These are phyloP conservation scores for Melanotaenia duboulayi DNA, from an alignment of 2,113 vertebrate genomes.

Conservation along the genomic window DNA sequence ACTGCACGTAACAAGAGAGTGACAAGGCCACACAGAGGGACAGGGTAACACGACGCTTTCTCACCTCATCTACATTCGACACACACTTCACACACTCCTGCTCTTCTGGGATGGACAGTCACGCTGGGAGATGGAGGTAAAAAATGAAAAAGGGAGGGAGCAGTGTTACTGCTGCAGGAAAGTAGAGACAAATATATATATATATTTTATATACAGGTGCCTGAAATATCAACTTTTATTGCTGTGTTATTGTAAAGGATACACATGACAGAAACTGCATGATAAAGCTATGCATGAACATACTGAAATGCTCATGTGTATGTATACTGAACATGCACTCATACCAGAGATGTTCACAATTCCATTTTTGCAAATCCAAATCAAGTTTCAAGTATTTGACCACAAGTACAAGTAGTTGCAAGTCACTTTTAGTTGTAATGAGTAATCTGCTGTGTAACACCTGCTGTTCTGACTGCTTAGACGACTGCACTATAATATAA, in stretches of 20 bases:
- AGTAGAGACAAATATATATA: background rate
- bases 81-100: slow-evolving; percentile 44
- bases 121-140: slow-evolving; percentile 21
- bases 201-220: slow-evolving; percentile 23
- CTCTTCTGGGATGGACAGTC: slow-evolving; percentile 29
- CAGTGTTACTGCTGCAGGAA: background rate
- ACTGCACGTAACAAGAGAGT: slow-evolving; percentile 51
- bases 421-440: no score
- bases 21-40: slow-evolving; percentile 68
- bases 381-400: no score
- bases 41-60: slow-evolving; percentile 37
- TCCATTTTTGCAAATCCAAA: no score
- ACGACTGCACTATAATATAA: no score
- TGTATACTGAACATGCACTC: no score
- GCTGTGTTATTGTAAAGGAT: slow-evolving; percentile 1
- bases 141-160: background rate
- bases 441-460: no score
- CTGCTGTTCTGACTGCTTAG: no score
- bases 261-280: no score
- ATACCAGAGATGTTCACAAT: no score
- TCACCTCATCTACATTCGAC: slow-evolving; percentile 55
- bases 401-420: no score
- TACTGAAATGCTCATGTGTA: no score
- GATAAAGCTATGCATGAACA: no score
- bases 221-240: slow-evolving; percentile 17